phyloP scores from a whole-genome alignment of 1,140 invertebrate species.

The Achatina immaculata region DNA sequence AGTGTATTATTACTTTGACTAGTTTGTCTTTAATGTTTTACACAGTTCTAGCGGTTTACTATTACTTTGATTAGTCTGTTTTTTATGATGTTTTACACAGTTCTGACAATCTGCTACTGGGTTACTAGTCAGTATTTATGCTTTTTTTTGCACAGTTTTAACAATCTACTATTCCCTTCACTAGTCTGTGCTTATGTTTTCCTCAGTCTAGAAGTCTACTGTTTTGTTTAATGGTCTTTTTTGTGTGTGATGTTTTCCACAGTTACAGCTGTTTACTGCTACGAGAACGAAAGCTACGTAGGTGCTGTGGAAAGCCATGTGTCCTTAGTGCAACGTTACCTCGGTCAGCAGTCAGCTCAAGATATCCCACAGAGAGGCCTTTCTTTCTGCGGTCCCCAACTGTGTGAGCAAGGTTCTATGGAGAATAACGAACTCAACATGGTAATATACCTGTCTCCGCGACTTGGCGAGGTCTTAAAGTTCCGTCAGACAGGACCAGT shows the following conservation, averaged over 20 bases:
- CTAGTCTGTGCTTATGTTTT: too few relatives aligned
- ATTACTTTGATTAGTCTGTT: too few relatives aligned
- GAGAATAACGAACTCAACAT: background rate
- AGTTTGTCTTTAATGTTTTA: too few relatives aligned
- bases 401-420: background rate
- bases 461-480: background rate
- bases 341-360: background rate
- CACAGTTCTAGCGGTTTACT: too few relatives aligned
- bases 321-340: background rate
- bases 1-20: too few relatives aligned
- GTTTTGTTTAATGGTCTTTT: too few relatives aligned
- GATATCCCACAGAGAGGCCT: background rate
- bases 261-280: background rate
- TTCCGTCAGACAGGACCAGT: background rate
- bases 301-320: conserved; percentile 25
- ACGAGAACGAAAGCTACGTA: conserved; percentile 2
- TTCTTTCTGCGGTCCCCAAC: background rate
- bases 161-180: too few relatives aligned
- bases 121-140: too few relatives aligned
- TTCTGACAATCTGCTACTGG: too few relatives aligned
- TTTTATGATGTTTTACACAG: too few relatives aligned
- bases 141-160: background rate
- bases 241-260: background rate
- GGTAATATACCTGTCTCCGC: conserved; percentile 2
- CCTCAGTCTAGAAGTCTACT: too few relatives aligned